Evolutionary conservation across 2,113 vertebrate species (phyloP).

Genomic region (Dipodomys merriami): DNA sequence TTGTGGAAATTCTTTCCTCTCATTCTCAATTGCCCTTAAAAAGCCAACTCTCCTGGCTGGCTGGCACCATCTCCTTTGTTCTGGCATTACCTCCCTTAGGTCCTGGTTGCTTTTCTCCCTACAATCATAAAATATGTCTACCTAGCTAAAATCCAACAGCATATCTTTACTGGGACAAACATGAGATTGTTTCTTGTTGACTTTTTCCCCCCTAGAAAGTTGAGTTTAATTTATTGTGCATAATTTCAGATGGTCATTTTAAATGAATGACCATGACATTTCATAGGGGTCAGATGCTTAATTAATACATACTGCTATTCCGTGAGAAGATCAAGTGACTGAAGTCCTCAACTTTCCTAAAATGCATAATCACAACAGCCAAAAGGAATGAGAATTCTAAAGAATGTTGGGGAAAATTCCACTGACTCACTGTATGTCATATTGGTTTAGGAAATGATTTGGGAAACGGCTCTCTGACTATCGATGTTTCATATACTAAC

Average conservation of each 20-base stretch:
- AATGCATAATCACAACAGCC: constrained; percentile 17
- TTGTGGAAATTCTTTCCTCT: not conserved
- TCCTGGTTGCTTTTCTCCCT: not conserved
- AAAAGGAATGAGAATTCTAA: constrained; percentile 23
- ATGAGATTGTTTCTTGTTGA: not conserved
- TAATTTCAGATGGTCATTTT: not conserved
- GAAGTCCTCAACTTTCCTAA: constrained; percentile 10
- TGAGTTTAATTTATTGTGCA: not conserved
- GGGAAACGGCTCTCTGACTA: not conserved
- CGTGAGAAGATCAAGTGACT: not conserved
- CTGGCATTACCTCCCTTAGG: not conserved
- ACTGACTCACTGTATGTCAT: not conserved
- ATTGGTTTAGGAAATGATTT: not conserved
- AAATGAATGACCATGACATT: not conserved
- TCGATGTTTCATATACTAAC: not conserved
- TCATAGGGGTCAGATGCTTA: not conserved
- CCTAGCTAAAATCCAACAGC: not conserved
- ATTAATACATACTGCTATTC: not conserved
- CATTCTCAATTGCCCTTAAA: not conserved
- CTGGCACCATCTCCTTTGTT: not conserved
- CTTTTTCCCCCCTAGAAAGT: not conserved
- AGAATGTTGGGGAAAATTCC: not conserved
- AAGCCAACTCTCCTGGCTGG: too few species aligned
- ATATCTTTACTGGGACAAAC: not conserved
- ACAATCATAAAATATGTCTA: not conserved